Conservation (phyloP, 2,113 vertebrate genomes). For the Deroptyus accipitrinus region DNA sequence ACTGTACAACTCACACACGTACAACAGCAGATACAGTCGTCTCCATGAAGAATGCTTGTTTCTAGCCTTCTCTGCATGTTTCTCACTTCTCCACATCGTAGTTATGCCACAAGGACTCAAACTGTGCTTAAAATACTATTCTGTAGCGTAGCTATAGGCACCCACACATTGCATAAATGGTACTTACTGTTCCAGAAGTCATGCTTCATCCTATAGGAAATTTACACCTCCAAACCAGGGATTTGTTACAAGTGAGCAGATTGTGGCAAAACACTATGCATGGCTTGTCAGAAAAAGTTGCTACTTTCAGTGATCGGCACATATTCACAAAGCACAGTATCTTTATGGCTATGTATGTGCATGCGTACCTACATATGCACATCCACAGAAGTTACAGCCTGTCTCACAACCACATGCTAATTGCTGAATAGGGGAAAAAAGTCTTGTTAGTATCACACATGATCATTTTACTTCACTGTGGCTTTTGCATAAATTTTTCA, state of each 20-base stretch:
- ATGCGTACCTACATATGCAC: neutral
- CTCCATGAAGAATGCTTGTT: neutral
- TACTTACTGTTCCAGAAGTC: constrained; percentile 39
- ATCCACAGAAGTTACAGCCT: neutral
- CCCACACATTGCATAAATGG: neutral
- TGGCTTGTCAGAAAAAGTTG: constrained; percentile 43
- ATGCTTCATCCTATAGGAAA: neutral
- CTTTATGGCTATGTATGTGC: neutral
- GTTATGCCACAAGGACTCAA: neutral
- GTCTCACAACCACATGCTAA: neutral
- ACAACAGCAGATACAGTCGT: neutral
- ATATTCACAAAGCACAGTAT: neutral
- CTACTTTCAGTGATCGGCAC: neutral
- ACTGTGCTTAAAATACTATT: neutral
- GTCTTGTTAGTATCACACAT: neutral
- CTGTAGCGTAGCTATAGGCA: neutral
- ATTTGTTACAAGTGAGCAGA: constrained; percentile 25
- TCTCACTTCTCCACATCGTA: neutral
- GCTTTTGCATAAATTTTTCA: constrained; percentile 23
- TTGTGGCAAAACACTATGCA: neutral
- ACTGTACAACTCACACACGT: neutral
- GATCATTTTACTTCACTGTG: neutral
- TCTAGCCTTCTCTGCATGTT: neutral
- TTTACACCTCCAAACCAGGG: neutral
- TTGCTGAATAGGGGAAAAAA: neutral